Evolutionary conservation across 2,888 invertebrate species (phyloP), one percentile per base, ranked within the genome.

Genomic region (Sinohyriopsis cumingii): DNA sequence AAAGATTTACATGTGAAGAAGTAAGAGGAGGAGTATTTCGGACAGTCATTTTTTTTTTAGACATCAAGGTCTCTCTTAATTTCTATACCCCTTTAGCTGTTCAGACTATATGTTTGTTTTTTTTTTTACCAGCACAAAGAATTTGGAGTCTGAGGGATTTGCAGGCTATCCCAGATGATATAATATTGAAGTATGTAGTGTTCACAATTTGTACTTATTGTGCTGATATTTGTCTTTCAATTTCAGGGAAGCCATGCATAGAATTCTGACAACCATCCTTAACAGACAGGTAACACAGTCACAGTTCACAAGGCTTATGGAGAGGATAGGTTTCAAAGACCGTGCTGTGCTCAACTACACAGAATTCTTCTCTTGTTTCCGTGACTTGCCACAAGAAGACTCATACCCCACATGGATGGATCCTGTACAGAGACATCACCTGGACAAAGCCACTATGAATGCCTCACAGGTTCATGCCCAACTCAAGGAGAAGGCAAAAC

Each of bases 331-430:
- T 28, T 79, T 87, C 65, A 76, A 72, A 60, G 86, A 86, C 70
- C 78, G 80, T 55, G 75, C 82, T 53, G 75, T 88, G 28, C 83
- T 88, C 68, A 84, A 83, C 73, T 87, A 87, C 76, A 78, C 85
- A 6, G 88, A 89, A 62, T 88, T 89, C 83, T 87, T 84, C 76
- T 71, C 86, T n/a, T 72, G 79, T 55, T 88, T 88, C 83, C 80
- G 88, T 33, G 71, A 75, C 33, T 78, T 82, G 33, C 77, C 80
- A n/a, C 85, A 87, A 45, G 77, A 77, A 53, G 75, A 77, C 25
- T 75, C 75, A 2, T 86, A 86, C 68, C 89, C 88, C 0, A 76
- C 77, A 57, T 86, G 89, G 89, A 89, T 89, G 88, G 88, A 89
- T 72, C 87, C 89, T 6, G 82, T 89, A 33, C 81, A 86, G 73